These are phyloP conservation scores for Exaiptasia diaphana DNA, from an alignment of 64 coral and sea anemone genomes.

Conservation along the genomic window DNA sequence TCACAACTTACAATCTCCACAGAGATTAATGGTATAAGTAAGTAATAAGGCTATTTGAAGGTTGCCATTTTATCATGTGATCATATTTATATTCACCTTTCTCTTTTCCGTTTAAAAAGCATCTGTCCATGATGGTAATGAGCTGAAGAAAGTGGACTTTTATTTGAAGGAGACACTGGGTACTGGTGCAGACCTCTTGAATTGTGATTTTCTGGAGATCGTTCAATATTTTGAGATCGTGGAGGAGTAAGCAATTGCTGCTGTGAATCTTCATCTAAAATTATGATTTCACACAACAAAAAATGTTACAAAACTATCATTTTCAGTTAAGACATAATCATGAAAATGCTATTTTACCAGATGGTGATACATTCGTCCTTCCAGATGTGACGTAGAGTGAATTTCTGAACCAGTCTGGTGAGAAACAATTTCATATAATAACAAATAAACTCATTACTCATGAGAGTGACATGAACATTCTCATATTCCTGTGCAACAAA, in stretches of 20 bases:
- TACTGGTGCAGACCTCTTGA: background rate
- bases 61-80: background rate
- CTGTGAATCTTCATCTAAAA: too few relatives aligned
- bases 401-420: slow-evolving; percentile 74
- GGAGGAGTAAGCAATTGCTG: too few relatives aligned
- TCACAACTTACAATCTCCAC: background rate
- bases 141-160: background rate
- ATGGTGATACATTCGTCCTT: background rate
- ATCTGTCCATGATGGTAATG: background rate
- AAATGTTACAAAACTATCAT: too few relatives aligned
- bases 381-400: slow-evolving; percentile 56
- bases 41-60: slow-evolving; percentile 37
- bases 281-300: too few relatives aligned
- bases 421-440: background rate
- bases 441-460: background rate
- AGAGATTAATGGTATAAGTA: background rate
- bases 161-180: background rate
- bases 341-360: background rate
- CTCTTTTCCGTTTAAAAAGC: slow-evolving; percentile 19
- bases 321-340: too few relatives aligned
- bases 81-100: background rate
- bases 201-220: background rate
- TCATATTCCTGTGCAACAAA: background rate
- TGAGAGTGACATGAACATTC: background rate
- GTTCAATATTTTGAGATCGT: background rate